Evolutionary conservation across 2,888 invertebrate genomes (phyloP).

Genomic region (Cabera pusaria): DNA sequence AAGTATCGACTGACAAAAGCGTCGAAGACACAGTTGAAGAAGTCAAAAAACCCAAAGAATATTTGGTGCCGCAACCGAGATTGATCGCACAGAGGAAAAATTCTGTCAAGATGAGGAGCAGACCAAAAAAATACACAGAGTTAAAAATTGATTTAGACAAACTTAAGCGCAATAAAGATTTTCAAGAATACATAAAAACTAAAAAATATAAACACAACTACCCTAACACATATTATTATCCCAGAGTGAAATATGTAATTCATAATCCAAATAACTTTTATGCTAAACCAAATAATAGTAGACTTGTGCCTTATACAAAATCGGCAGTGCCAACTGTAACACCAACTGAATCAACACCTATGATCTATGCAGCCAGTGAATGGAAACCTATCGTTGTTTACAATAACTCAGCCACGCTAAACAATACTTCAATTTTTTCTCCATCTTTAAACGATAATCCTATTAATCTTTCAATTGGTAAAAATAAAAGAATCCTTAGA

Average conservation of each 20-base stretch:
- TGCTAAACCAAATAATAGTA: constrained; percentile 55
- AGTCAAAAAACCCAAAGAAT: constrained; percentile 61
- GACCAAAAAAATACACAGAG: constrained; percentile 69
- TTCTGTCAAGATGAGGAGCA: constrained; percentile 49
- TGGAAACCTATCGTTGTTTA: constrained; percentile 66
- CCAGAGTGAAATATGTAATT: constrained; percentile 67
- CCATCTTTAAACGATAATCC: background rate
- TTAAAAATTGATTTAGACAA: constrained; percentile 68
- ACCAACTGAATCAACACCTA: constrained; percentile 29
- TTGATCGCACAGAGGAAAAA: constrained; percentile 72
- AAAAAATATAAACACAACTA: constrained; percentile 77
- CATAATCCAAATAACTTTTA: constrained; percentile 56
- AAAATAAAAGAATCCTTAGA: constrained; percentile 15
- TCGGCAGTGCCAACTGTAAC: constrained; percentile 38
- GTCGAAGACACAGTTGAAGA: constrained; percentile 53
- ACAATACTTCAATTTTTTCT: constrained; percentile 30
- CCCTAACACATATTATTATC: constrained; percentile 70
- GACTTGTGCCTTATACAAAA: constrained; percentile 53
- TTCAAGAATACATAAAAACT: constrained; percentile 69
- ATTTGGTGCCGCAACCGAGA: constrained; percentile 70
- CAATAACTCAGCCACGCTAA: constrained; percentile 41
- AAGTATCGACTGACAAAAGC: constrained; percentile 60
- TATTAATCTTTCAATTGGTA: constrained; percentile 19
- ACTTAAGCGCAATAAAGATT: constrained; percentile 71
- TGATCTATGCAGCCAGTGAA: constrained; percentile 44